These are phyloP conservation scores for Muscicapa striata DNA, from an alignment of 2,797 vertebrate genomes.

Conservation along the genomic window DNA sequence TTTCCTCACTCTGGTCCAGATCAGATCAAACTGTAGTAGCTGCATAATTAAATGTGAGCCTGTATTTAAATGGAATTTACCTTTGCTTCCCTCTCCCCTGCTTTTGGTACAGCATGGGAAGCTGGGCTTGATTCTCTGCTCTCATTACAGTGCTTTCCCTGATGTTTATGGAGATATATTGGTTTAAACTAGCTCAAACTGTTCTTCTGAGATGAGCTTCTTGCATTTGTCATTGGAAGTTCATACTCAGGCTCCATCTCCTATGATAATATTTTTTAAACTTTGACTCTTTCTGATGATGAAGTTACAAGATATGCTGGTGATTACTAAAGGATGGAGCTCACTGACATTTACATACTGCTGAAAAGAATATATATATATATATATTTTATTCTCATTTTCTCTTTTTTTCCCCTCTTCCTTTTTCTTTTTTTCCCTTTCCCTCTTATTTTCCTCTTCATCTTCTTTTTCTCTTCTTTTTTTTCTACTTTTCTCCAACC, in stretches of 20 bases:
- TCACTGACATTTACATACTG: background rate
- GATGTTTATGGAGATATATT: background rate
- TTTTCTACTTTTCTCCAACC: no score
- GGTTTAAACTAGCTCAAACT: background rate
- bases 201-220: background rate
- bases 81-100: background rate
- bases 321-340: background rate
- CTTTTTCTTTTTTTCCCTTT: no score
- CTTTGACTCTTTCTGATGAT: background rate
- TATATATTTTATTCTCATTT: background rate
- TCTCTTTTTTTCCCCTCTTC: no score
- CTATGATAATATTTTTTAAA: background rate
- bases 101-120: background rate
- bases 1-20: background rate
- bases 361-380: background rate
- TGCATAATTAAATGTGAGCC: background rate
- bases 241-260: background rate
- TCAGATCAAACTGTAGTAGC: background rate
- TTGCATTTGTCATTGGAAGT: background rate
- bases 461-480: no score
- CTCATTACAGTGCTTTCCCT: background rate
- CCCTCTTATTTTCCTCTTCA: background rate
- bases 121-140: background rate
- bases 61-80: background rate
- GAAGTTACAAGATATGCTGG: background rate